Base-by-base conservation (phyloP, 2,113 vertebrate genomes). In the Lagopus muta region DNA sequence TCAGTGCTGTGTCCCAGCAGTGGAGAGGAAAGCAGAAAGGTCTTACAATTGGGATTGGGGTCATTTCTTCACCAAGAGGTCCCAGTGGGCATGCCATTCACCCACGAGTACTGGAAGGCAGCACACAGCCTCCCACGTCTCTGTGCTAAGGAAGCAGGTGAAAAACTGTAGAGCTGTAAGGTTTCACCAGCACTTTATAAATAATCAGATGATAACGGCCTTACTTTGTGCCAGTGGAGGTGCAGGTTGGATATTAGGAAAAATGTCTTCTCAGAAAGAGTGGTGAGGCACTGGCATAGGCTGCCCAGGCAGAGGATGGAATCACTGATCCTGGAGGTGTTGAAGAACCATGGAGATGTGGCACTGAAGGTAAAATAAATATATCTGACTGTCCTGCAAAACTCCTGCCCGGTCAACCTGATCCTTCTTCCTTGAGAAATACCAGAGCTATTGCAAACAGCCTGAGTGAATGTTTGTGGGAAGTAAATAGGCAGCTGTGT, bases 341-440 rank as follows among this genome's bases (percentile, higher is more conserved):
- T 52, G 27, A 52, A 27, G 50, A 52, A 52, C 50, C 7, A 8
- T 28, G 25, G 13, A 25, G 25, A 27, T 52, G 50, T 52, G 50
- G 50, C 50, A 52, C 8, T 52, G 50, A 52, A 13, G 25, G 25
- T 52, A 52, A 27, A 94, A 80, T 64, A 91, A 89, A 88, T 89
- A 55, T 82, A 79, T 69, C 62, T 78, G 78, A 67, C 34, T 85
- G 62, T 66, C 58, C 74, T 67, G 54, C 38, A 69, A 38, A 92
- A 61, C 36, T 74, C 54, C 27, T 1, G 8, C 38, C 25, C 73
- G 84, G 90, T 93, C 94, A 93, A 42, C 52, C 67, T 86, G 65
- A 88, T 94, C 50, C 89, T 95, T 88, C 73, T 94, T 94, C 40
- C 75, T 5, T 61, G 61, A 91, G 91, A 95, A 94, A 54, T 79